Evolutionary conservation across 2,888 invertebrate species (phyloP).

Genomic region (Drosophila testacea): DNA sequence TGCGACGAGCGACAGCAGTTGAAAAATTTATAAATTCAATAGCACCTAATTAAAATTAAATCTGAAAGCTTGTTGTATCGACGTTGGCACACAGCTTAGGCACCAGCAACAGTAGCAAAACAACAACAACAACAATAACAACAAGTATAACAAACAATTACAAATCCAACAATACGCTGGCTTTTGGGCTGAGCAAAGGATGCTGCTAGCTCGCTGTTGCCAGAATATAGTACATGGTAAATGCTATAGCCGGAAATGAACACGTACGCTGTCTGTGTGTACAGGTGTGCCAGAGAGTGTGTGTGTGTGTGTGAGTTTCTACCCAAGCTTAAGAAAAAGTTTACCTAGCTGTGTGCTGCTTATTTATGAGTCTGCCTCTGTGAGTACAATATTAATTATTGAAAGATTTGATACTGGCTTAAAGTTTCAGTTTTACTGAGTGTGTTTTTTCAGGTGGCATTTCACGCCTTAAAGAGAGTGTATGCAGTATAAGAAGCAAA

Average conservation of each 20-base stretch:
- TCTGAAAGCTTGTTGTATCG: slow-evolving; percentile 77
- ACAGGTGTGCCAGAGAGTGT: slow-evolving; percentile 20
- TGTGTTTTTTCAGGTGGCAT: slow-evolving; percentile 25
- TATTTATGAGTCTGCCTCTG: slow-evolving; percentile 41
- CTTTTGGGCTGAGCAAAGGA: slow-evolving; percentile 30
- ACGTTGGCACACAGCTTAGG: slow-evolving; percentile 57
- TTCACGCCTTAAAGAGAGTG: slow-evolving; percentile 1
- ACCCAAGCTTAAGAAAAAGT: slow-evolving; percentile 18
- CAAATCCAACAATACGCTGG: slow-evolving; percentile 29
- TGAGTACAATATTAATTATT: slow-evolving; percentile 73
- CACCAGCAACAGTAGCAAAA: slow-evolving; percentile 31
- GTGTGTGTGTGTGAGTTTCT: slow-evolving; percentile 39
- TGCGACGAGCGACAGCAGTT: slow-evolving; percentile 73
- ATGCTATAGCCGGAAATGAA: slow-evolving; percentile 77
- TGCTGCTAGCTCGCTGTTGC: slow-evolving; percentile 44
- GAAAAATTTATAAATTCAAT: slow-evolving; percentile 80
- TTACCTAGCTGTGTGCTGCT: slow-evolving; percentile 4
- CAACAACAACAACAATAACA: slow-evolving; percentile 27
- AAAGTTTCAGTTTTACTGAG: slow-evolving; percentile 58
- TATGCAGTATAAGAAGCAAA: slow-evolving; percentile 43
- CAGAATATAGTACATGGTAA: slow-evolving; percentile 75
- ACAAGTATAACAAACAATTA: slow-evolving; percentile 42
- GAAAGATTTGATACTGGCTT: slow-evolving; percentile 78
- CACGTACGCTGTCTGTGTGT: slow-evolving; percentile 64
- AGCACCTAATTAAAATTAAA: slow-evolving; percentile 82